Evolutionary conservation across 2,797 vertebrate genomes (phyloP), one percentile per base, ranked within the genome.

Genomic region (Nasua narica): DNA sequence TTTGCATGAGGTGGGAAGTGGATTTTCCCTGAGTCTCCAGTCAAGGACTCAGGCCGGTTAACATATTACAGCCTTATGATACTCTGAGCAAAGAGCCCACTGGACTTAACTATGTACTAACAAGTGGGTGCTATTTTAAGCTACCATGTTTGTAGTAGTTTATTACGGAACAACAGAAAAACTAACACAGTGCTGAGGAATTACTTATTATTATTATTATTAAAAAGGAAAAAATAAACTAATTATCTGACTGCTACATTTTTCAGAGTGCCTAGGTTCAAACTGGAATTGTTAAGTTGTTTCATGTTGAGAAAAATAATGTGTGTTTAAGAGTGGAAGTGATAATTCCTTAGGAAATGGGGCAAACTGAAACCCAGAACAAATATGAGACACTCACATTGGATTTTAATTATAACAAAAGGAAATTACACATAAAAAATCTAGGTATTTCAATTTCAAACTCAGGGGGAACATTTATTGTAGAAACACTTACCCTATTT

Each of bases 401-500:
- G 54, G 27, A 79, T 84, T 94, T 87, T 89, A 82, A 81, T 89
- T 43, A 96, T 0, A 93, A 48, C 32, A 84, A 77, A 60, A 74
- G 37, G 86, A 95, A 89, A 43, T 65, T 90, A 94, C 82, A 77
- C 40, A 85, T 40, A 52, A 23, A 56, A 97, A 52, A 95, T 46
- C 4, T 70, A 91, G 37, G 25, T 89, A 76, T 25, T 87, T 77
- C 77, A 65, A 89, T 87, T 90, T 84, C 9, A 50, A 81, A 37
- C 43, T 90, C 43, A 88, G 27, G 69, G 82, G 10, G 70, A 84
- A 97, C 11, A 94, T 74, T 90, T 83, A 96, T 91, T 97, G 60
- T 23, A 91, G 43, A 93, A 32, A 43, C 96, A 99, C 99, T 99
- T 99, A 99, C 99, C 99, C 99, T 99, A 98, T 99, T 99, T 98